Evolutionary conservation across 2,113 vertebrate genomes (phyloP).

Genomic region (Pelvicachromis taeniatus): DNA sequence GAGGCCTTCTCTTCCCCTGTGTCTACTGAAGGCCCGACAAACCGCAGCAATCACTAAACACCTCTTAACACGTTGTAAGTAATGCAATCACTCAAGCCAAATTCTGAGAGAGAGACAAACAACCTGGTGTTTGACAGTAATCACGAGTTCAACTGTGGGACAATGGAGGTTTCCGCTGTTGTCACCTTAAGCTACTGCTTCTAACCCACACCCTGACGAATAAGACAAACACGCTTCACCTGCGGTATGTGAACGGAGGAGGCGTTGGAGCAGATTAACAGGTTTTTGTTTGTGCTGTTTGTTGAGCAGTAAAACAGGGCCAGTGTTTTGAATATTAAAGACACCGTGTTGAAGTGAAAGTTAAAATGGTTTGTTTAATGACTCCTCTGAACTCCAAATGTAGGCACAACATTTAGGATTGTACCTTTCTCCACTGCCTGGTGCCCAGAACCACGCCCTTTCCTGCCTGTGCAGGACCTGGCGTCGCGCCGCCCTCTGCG

Average conservation of each 20-base stretch:
- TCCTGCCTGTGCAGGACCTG: slow-evolving; percentile 34
- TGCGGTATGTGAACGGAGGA: background rate
- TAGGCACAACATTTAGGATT: background rate
- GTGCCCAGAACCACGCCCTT: slow-evolving; percentile 27
- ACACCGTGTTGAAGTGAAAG: background rate
- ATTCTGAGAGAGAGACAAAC: background rate
- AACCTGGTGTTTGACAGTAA: background rate
- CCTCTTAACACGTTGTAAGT: background rate
- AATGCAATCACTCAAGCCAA: background rate
- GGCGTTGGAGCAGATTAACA: background rate
- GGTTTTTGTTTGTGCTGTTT: background rate
- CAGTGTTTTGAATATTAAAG: background rate
- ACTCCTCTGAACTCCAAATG: background rate
- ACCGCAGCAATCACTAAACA: background rate
- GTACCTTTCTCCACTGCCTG: background rate
- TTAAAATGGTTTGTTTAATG: background rate
- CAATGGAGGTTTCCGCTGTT: slow-evolving; percentile 1
- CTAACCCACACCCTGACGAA: background rate
- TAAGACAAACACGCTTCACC: background rate
- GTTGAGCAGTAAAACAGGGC: background rate
- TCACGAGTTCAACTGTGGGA: background rate
- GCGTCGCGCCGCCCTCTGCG: slow-evolving; percentile 1
- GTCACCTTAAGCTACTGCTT: slow-evolving; percentile 4
- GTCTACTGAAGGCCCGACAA: slow-evolving; percentile 11
- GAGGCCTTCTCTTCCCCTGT: background rate